phyloP scores from a whole-genome alignment of 2,888 invertebrate species.

The Blastobasis lacticolella region DNA sequence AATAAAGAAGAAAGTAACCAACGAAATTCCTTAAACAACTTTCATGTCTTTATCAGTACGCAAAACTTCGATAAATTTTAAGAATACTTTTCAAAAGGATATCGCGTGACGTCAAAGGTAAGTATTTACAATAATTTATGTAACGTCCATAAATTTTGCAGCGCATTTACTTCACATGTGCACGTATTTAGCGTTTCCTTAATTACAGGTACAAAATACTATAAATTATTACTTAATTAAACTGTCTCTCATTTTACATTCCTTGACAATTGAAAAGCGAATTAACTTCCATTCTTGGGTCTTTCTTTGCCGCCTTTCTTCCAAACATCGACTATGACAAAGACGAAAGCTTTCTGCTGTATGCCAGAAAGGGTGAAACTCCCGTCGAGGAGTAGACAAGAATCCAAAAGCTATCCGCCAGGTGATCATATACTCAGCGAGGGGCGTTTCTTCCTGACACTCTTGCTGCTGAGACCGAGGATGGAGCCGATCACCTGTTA shows the following conservation, averaged over 20 bases:
- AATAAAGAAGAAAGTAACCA: constrained; percentile 3
- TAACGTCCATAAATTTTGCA: no score
- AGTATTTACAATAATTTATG: no score
- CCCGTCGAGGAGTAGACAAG: constrained; percentile 58
- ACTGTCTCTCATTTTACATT: no score
- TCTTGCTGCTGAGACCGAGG: constrained; percentile 84
- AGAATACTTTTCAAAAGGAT: not conserved
- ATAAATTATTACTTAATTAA: no score
- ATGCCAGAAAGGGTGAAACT: constrained; percentile 56
- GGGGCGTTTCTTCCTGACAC: constrained; percentile 84
- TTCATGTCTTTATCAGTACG: constrained; percentile 5
- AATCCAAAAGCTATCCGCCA: constrained; percentile 23
- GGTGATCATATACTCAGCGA: constrained; percentile 82
- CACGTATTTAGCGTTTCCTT: no score
- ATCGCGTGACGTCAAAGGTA: no score
- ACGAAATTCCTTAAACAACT: not conserved
- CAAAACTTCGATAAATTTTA: no score
- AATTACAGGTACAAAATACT: no score
- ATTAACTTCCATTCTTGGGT: no score
- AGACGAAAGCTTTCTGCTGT: constrained; percentile 43
- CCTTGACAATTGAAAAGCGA: no score
- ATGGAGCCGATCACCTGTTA: constrained; percentile 80
- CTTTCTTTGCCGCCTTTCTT: constrained; percentile 17
- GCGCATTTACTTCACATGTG: no score
- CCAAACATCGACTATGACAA: constrained; percentile 25